These are phyloP conservation scores for Dipodomys merriami DNA, from an alignment of 2,113 vertebrate genomes.

Conservation along the genomic window DNA sequence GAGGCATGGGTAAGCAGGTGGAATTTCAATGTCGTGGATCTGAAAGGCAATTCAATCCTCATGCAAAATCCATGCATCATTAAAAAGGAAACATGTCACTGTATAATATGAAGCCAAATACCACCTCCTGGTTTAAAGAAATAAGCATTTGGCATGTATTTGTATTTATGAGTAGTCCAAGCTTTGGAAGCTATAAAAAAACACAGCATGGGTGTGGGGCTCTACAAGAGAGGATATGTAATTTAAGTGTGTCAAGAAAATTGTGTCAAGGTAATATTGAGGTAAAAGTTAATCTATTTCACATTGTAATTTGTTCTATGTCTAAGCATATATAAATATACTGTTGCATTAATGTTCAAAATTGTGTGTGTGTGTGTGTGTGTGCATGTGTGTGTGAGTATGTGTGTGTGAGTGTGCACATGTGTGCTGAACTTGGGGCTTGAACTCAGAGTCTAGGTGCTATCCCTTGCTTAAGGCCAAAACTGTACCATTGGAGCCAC, in stretches of 20 bases:
- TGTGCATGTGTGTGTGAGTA: no score
- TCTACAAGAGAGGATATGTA: neutral
- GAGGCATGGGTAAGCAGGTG: conserved; percentile 55
- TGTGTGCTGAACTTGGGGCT: no score
- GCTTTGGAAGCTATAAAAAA: conserved; percentile 8
- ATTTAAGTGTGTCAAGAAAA: neutral
- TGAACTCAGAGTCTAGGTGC: no score
- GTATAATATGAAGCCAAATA: conserved; percentile 37
- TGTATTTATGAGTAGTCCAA: conserved; percentile 20
- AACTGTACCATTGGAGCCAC: no score
- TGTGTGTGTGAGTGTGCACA: no score
- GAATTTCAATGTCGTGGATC: conserved; percentile 50
- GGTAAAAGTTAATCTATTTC: conserved; percentile 17
- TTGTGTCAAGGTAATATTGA: neutral
- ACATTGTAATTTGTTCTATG: neutral
- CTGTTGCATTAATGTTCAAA: neutral
- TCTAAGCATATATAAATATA: neutral
- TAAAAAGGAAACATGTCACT: conserved; percentile 60
- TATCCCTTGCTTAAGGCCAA: no score
- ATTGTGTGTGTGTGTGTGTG: no score
- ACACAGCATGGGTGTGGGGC: neutral
- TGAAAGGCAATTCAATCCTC: conserved; percentile 55
- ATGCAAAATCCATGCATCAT: conserved; percentile 58
- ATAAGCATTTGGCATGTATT: neutral
- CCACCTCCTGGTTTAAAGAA: conserved; percentile 19